Base-by-base conservation (phyloP, 2,797 vertebrate genomes). In the Sandelia bainsii region DNA sequence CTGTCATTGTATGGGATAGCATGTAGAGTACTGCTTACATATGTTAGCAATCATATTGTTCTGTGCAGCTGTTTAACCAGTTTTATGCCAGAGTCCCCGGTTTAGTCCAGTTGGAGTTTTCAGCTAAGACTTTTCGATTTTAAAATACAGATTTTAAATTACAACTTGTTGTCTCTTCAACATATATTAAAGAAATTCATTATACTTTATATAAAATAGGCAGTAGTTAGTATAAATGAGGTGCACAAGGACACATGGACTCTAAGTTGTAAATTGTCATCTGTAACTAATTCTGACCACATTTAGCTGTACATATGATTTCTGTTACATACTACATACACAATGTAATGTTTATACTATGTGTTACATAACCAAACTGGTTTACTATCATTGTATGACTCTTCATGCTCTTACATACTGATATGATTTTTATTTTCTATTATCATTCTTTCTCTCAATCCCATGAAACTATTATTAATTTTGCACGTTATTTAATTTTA, bases 1-100 rank as follows among this genome's bases (percentile, higher is more conserved):
- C 49, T 7, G 7, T 65, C 72, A 65, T 81, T 91, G 69, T 89
- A 29, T 19, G 14, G 1, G 48, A 42, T 46, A 42, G 48, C 50
- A 56, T 53, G 53, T 51, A 32, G 51, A 40, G 32, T 57, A 45
- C 56, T 68, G 51, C 29, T 51, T 60, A 62, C 78, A 77, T 62
- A 48, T 80, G 77, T 79, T 75, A 52, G 42, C 50, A 54, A 54
- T 79, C 39, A 50, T 44, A 40, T 64, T 54, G 45, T 60, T 60
- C 25, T 60, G 13, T 72, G 59, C 60, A 50, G 56, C 20, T 22
- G 20, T 39, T 65, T 17, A 67, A 79, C 46, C n/a, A 39, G 8
- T 85, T 76, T 62, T 20, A 23, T 61, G 37, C 45, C 52, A 10
- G 25, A 45, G 22, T 39, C 25, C 3, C 9, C 6, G 7, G 25